Evolutionary conservation across 2,888 invertebrate species (phyloP).

Genomic region (Sinohyriopsis cumingii): DNA sequence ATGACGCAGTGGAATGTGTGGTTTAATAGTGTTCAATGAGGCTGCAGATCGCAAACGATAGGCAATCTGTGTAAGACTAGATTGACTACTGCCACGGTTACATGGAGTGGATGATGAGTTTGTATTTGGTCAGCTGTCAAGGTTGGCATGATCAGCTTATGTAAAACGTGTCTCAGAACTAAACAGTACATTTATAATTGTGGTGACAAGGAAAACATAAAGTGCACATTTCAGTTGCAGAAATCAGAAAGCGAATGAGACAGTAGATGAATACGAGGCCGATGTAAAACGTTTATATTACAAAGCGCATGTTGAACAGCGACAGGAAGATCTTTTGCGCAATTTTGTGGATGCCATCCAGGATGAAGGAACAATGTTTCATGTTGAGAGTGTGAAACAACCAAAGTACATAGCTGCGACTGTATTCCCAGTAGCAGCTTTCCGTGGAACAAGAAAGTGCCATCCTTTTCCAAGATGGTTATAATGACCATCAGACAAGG

Average conservation of each 20-base stretch:
- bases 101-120: slow-evolving; percentile 17
- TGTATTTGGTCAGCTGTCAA: slow-evolving; percentile 9
- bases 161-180: slow-evolving; percentile 9
- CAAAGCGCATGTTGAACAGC: slow-evolving; percentile 13
- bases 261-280: slow-evolving; percentile 15
- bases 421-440: slow-evolving; percentile 10
- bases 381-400: slow-evolving; percentile 20
- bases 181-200: slow-evolving; percentile 8
- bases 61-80: slow-evolving; percentile 11
- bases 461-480: no score
- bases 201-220: slow-evolving; percentile 12
- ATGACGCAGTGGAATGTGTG: slow-evolving; percentile 19
- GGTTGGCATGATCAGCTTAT: no score
- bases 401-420: slow-evolving; percentile 18
- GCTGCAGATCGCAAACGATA: slow-evolving; percentile 6
- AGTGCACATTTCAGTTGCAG: slow-evolving; percentile 14
- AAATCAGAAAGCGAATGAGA: slow-evolving; percentile 8
- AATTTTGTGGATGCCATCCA: slow-evolving; percentile 16
- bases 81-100: slow-evolving; percentile 13
- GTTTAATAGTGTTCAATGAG: slow-evolving; percentile 17
- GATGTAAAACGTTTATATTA: slow-evolving; percentile 20
- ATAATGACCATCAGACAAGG: no score
- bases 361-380: slow-evolving; percentile 21
- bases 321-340: slow-evolving; percentile 20
- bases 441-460: slow-evolving; percentile 14